Evolutionary conservation across 2,888 invertebrate genomes (phyloP), one percentile per base, ranked within the genome.

Genomic region (Salpingus planirostris): DNA sequence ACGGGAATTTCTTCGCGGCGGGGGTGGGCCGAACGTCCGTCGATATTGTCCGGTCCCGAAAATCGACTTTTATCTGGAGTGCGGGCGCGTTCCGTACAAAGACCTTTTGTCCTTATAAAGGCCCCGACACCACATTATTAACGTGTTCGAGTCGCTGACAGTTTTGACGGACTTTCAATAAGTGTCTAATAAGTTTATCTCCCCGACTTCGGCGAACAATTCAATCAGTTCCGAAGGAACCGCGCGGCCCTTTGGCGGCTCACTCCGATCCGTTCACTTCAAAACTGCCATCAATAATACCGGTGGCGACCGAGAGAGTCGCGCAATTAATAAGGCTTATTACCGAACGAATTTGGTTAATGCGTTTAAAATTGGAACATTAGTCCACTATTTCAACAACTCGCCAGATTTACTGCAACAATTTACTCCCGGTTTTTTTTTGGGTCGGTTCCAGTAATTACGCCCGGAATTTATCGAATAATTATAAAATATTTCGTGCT

Each of bases 91-190:
- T 31, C 26, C 11, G 18, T 21, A 34, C 26, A 29, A 34, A 34
- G n/a, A 25, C 24, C 34, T 29, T 29, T 34, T 34, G 34, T 34
- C 34, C 34, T 29, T 27, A 21, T 5, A 5, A 21, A 24, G 13
- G 28, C 33, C 15, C 12, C 28, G 33, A 33, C 28, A 36, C 27
- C 27, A 31, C 31, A 21, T 18, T 18, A 18, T 18, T 30, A 36
- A 25, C 24, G 22, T 31, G 31, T 27, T 36, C 11, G 21, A 28
- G 24, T 13, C 29, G 25, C 29, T 33, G 33, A 29, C 32, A 37
- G 33, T 29, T 37, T 37, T 37, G 37, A 37, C 28, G 24, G 38
- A 33, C 36, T 36, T 36, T 38, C 38, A 33, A 33, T 38, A 31
- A 33, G 37, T 33, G 31, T 37, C 29, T 32, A 37, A 33, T 37